Conservation (phyloP, 1,140 invertebrate species). For the Ruditapes philippinarum region DNA sequence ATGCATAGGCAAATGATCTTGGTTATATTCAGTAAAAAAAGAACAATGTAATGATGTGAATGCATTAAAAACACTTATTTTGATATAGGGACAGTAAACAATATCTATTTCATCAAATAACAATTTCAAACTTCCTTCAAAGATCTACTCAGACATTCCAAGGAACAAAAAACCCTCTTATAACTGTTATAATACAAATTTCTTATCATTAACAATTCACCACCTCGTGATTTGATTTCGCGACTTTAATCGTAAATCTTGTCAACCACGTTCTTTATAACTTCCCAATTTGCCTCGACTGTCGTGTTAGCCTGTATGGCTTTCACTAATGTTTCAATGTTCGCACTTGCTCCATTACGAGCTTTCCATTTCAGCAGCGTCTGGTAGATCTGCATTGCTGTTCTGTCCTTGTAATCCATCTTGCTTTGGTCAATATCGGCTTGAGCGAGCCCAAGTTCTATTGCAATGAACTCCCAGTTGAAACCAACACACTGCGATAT, state of each 20-base stretch:
- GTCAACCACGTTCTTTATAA: conserved; percentile 59
- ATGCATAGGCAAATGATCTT: no score
- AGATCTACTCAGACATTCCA: no score
- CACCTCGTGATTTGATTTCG: no score
- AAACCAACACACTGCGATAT: conserved; percentile 54
- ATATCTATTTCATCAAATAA: no score
- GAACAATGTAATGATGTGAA: no score
- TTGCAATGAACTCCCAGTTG: conserved; percentile 62
- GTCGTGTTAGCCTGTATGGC: conserved; percentile 24
- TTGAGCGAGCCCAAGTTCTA: conserved; percentile 53
- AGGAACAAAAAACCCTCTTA: no score
- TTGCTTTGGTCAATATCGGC: conserved; percentile 55
- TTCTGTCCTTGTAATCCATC: conserved; percentile 40
- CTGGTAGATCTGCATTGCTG: conserved; percentile 64
- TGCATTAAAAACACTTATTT: no score
- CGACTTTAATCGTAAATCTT: background rate
- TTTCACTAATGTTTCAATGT: conserved; percentile 40
- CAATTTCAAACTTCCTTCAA: no score
- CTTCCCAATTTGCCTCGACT: conserved; percentile 59
- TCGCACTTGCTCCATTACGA: background rate
- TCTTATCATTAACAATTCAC: no score
- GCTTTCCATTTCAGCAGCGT: conserved; percentile 54
- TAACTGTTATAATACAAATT: no score
- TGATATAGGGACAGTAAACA: no score
- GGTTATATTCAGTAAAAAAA: no score